Percentiles rank a stretch among this genome's conserved stretches.
phyloP scores from a whole-genome alignment of 1,140 invertebrate genomes.

The Luehdorfia chinensis region DNA sequence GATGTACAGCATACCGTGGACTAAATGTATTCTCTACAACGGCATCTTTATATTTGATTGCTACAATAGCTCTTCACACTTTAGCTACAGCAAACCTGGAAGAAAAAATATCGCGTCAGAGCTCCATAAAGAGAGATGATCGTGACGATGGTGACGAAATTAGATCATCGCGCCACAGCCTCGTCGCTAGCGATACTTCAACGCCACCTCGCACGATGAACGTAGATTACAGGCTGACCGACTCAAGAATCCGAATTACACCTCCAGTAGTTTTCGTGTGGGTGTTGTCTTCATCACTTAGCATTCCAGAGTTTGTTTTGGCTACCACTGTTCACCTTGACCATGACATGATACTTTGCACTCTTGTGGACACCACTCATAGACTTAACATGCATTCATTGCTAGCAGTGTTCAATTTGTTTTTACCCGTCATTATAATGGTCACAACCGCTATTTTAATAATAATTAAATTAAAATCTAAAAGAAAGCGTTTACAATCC shows the following conservation, averaged over 20 bases:
- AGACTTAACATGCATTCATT: conserved; percentile 61
- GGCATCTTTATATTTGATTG: conserved; percentile 71
- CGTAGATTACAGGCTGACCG: conserved; percentile 64
- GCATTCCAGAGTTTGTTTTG: conserved; percentile 75
- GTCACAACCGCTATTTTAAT: conserved; percentile 37
- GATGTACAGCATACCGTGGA: conserved; percentile 73
- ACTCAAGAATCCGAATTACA: conserved; percentile 62
- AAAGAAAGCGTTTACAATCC: conserved; percentile 31
- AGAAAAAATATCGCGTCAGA: conserved; percentile 42
- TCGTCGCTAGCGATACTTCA: conserved; percentile 67
- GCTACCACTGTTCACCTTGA: conserved; percentile 53
- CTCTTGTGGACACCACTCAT: conserved; percentile 57
- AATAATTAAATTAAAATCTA: conserved; percentile 49
- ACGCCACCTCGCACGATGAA: conserved; percentile 66
- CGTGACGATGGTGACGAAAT: conserved; percentile 75
- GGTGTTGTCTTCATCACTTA: conserved; percentile 75
- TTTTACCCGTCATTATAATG: conserved; percentile 60
- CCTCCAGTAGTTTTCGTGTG: conserved; percentile 76
- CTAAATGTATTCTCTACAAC: conserved; percentile 75
- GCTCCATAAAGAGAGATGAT: conserved; percentile 46
- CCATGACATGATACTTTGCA: conserved; percentile 46
- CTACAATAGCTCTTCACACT: conserved; percentile 74
- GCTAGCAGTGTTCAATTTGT: conserved; percentile 60
- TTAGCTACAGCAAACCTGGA: conserved; percentile 76
- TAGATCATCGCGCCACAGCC: conserved; percentile 65